Base-by-base conservation (phyloP, 2,113 vertebrate species). In the Sitta europaea region DNA sequence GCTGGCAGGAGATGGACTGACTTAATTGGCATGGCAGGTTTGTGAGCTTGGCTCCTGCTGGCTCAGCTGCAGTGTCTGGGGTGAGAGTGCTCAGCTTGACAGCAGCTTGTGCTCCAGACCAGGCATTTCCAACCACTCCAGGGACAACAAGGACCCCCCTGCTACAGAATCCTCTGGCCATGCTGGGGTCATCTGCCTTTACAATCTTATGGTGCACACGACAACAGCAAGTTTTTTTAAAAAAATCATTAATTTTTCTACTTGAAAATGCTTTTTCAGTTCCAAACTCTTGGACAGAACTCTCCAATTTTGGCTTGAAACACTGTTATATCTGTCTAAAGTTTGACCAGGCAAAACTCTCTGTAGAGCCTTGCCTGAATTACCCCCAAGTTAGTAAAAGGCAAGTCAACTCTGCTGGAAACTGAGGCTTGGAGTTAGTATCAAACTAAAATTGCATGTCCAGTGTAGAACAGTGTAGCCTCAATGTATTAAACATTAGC, bases 181-280 rank as follows among this genome's bases (percentile, higher is more conserved):
- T 5, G 11, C 36, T 78, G 43, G 25, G 42, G 14, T 28, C 38
- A 70, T n/a, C 54, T 77, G 59, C 27, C 35, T 55, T 59, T n/a
- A 76, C 20, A 57, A 75, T 33, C 13, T 61, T 13, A 47, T 14
- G 14, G 15, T 33, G 12, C 40, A 24, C 31, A n/a, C 36, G 36
- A 54, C 20, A 59, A 25, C 0, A 27, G 7, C 8, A 47, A 0
- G 0, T 13, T 54, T 62, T 12, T 10, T 21, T 58, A 72, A 9
- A 31, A 38, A 67, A 47, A 81, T 40, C 9, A n/a, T 42, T 67
- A 70, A 45, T 33, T 45, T 36, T 36, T 54, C n/a, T 40, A 47
- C 5, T 70, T 86, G 20, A 48, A 94, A 91, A 40, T 48, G 27
- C 6, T 40, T 61, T 73, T 62, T 45, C 5, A 24, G 10, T 94